A percentile compares a stretch with the other conserved stretches of the same genome.
These are phyloP conservation scores for Campoplex capitator DNA, from an alignment of 2,888 invertebrate genomes.

Conservation along the genomic window DNA sequence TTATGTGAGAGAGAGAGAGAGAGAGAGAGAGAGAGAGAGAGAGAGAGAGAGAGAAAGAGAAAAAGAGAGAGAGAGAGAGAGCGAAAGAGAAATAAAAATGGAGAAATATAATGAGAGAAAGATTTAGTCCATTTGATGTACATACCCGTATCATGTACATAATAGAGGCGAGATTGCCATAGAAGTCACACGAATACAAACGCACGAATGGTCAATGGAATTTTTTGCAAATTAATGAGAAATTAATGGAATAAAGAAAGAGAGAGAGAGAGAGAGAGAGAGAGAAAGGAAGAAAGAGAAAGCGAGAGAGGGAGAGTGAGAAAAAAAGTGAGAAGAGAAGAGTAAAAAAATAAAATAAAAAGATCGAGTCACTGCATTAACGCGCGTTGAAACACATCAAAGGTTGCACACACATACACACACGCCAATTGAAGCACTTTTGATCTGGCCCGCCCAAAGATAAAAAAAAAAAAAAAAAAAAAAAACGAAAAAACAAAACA, in stretches of 20 bases:
- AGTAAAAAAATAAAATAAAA: slow-evolving; percentile 34
- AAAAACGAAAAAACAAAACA: not conserved
- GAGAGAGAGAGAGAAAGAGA: slow-evolving; percentile 67
- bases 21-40: not conserved
- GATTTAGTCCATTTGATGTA: slow-evolving; percentile 72
- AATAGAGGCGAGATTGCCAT: slow-evolving; percentile 71
- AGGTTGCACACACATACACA: slow-evolving; percentile 53
- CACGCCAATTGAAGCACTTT: slow-evolving; percentile 52
- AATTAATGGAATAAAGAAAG: slow-evolving; percentile 54
- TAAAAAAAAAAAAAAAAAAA: not conserved
- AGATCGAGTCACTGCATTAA: slow-evolving; percentile 65
- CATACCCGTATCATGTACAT: slow-evolving; percentile 73
- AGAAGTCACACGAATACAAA: slow-evolving; percentile 71
- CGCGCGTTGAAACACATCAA: slow-evolving; percentile 58
- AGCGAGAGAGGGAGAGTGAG: slow-evolving; percentile 28
- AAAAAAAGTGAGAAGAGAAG: slow-evolving; percentile 17
- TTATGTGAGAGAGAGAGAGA: slow-evolving; percentile 50
- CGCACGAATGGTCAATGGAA: slow-evolving; percentile 71
- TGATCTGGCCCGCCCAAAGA: slow-evolving; percentile 38
- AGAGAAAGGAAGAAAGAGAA: slow-evolving; percentile 25
- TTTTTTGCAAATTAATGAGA: slow-evolving; percentile 66
- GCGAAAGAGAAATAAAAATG: slow-evolving; percentile 15
- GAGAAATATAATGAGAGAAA: slow-evolving; percentile 71
- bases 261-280: slow-evolving; percentile 34
- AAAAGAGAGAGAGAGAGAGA: slow-evolving; percentile 65